Evolutionary conservation across 1,140 invertebrate species (phyloP).

Genomic region (Bombus terrestris): DNA sequence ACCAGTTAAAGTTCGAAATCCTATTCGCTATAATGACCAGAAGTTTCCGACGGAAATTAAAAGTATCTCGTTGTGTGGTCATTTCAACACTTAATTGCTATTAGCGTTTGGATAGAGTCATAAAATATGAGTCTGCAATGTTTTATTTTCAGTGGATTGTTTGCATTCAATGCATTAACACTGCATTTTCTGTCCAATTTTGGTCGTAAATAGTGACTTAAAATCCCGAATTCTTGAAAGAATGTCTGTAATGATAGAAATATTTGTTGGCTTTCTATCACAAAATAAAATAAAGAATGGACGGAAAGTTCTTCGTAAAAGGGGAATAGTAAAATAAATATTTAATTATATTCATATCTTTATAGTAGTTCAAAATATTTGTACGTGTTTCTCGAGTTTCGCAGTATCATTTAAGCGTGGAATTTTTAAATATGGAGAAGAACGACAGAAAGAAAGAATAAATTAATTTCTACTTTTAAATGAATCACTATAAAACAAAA

Average conservation of each 20-base stretch:
- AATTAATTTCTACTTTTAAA: background rate
- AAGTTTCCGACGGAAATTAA: background rate
- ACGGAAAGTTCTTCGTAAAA: constrained; percentile 23
- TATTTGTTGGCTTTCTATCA: background rate
- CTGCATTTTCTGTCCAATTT: background rate
- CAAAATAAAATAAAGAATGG: constrained; percentile 40
- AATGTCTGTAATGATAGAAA: background rate
- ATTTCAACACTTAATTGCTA: background rate
- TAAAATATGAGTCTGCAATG: background rate
- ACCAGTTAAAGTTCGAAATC: background rate
- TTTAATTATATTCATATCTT: background rate
- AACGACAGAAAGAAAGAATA: background rate
- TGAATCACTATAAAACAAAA: too few species aligned
- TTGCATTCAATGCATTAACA: background rate
- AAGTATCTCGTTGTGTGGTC: background rate
- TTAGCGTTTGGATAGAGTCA: background rate
- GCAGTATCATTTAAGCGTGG: background rate
- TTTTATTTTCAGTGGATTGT: too few species aligned
- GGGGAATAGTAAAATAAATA: background rate
- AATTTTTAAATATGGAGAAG: background rate
- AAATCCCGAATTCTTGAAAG: background rate
- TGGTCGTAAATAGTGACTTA: background rate
- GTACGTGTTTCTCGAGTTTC: background rate
- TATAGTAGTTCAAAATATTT: background rate
- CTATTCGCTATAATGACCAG: background rate